These are phyloP conservation scores for Vannuccia rotundouncinata DNA, from an alignment of 2,888 invertebrate genomes.

Conservation along the genomic window DNA sequence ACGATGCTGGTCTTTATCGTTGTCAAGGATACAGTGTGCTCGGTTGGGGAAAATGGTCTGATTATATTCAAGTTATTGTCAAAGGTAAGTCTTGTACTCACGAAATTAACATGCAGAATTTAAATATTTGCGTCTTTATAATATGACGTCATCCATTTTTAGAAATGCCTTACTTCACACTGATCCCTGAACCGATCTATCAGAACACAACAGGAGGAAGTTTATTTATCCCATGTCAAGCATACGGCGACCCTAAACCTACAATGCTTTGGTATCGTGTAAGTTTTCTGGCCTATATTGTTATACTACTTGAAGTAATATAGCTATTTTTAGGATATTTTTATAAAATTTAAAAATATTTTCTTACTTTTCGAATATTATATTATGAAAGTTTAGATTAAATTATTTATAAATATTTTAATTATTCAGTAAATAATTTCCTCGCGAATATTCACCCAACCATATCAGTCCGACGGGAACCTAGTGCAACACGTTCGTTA, in stretches of 20 bases:
- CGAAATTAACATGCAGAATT: background rate
- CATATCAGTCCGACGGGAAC: background rate
- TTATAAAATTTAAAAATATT: no score
- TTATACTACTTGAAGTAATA: no score
- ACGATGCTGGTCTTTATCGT: constrained; percentile 30
- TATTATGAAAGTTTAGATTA: no score
- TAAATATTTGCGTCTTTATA: background rate
- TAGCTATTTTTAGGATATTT: no score
- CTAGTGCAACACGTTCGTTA: background rate
- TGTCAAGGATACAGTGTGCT: constrained; percentile 26
- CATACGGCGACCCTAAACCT: background rate
- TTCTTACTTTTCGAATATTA: no score
- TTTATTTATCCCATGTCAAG: constrained; percentile 3
- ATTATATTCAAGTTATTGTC: constrained; percentile 21
- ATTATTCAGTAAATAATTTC: no score
- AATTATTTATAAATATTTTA: no score
- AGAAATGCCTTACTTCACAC: background rate
- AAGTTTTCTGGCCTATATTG: background rate
- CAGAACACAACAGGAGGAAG: background rate
- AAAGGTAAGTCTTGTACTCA: constrained; percentile 34
- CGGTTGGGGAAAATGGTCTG: constrained; percentile 26
- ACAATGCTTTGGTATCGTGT: background rate
- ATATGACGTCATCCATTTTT: background rate
- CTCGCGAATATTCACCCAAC: background rate
- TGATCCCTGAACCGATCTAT: background rate